phyloP scores from a whole-genome alignment of 2,888 invertebrate genomes.

The Phortica magna region DNA sequence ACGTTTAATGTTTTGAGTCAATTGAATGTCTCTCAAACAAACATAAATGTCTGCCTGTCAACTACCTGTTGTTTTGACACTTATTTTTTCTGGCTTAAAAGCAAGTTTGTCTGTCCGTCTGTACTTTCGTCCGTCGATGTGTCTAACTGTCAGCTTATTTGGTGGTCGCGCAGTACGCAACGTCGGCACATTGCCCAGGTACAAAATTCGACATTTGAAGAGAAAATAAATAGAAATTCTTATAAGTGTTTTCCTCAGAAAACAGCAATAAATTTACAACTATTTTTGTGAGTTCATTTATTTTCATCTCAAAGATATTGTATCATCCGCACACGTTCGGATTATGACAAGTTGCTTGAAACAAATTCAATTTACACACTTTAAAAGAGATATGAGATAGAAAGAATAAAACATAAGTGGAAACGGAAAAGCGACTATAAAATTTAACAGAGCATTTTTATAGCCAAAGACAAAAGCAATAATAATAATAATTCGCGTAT shows the following conservation, averaged over 20 bases:
- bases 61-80: slow-evolving; percentile 31
- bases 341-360: slow-evolving; percentile 41
- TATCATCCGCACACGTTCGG: neutral
- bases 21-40: neutral
- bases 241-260: slow-evolving; percentile 45
- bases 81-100: neutral
- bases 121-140: neutral
- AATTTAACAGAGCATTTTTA: slow-evolving; percentile 26
- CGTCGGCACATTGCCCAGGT: slow-evolving; percentile 28
- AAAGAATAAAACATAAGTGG: slow-evolving; percentile 37
- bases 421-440: slow-evolving; percentile 35
- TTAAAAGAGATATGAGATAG: slow-evolving; percentile 8
- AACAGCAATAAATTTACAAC: slow-evolving; percentile 52
- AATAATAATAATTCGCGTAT: neutral
- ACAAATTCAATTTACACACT: slow-evolving; percentile 26
- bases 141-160: too few species aligned
- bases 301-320: slow-evolving; percentile 22
- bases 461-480: neutral
- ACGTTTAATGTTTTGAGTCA: neutral
- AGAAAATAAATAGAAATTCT: slow-evolving; percentile 22
- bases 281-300: slow-evolving; percentile 27
- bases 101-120: neutral
- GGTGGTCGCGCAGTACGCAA: neutral
- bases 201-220: neutral
- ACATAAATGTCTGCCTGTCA: slow-evolving; percentile 33